phyloP scores from a whole-genome alignment of 2,888 invertebrate genomes.

The Drosophila leonis region DNA sequence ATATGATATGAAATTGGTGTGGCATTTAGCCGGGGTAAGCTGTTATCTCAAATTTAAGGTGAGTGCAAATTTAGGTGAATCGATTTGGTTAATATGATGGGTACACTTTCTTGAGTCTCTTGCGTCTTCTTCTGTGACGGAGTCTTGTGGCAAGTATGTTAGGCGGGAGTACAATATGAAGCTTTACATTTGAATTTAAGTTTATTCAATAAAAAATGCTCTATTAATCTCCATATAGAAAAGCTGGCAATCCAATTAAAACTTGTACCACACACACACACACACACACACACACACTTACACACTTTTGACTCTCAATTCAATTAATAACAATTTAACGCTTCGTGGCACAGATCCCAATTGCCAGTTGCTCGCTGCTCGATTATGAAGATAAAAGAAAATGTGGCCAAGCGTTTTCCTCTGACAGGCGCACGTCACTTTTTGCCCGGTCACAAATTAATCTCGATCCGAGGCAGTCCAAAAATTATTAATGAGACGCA shows the following conservation, averaged over 20 bases:
- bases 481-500: constrained; percentile 77
- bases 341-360: constrained; percentile 53
- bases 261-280: constrained; percentile 33
- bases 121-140: no score
- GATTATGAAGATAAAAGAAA: constrained; percentile 70
- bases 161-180: neutral
- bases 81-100: no score
- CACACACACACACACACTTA: constrained; percentile 1
- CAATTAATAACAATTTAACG: constrained; percentile 84
- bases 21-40: no score
- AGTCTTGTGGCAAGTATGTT: neutral
- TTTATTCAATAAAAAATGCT: constrained; percentile 1
- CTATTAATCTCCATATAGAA: constrained; percentile 51
- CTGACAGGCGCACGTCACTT: constrained; percentile 78
- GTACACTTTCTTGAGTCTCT: no score
- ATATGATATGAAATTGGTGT: no score
- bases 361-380: constrained; percentile 16
- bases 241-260: constrained; percentile 72
- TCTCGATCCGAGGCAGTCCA: constrained; percentile 64
- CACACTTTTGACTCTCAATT: constrained; percentile 77
- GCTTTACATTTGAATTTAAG: neutral
- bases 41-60: no score
- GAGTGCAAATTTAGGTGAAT: no score
- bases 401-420: constrained; percentile 46
- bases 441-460: constrained; percentile 71